phyloP scores from a whole-genome alignment of 2,113 vertebrate species.

The Sitta europaea region DNA sequence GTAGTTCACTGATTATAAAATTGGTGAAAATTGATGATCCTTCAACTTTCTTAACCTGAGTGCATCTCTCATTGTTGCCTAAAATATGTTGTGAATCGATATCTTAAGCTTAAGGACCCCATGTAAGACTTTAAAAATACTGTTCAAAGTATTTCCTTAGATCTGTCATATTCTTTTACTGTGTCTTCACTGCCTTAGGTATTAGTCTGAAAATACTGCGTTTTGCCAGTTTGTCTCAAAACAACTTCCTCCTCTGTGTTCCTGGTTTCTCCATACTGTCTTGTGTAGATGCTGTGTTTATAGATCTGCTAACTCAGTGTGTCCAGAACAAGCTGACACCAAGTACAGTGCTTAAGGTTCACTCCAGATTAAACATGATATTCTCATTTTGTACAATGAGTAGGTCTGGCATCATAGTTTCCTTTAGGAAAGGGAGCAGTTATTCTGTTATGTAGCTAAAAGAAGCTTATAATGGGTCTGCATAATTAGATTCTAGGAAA shows the following conservation, averaged over 20 bases:
- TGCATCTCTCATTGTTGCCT: background rate
- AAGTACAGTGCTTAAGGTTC: background rate
- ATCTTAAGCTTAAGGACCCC: background rate
- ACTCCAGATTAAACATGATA: background rate
- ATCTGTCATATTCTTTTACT: background rate
- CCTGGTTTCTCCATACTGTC: fast-evolving
- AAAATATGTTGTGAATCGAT: background rate
- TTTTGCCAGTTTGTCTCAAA: background rate
- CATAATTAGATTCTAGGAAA: background rate
- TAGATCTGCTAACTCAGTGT: background rate
- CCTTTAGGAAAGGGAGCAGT: background rate
- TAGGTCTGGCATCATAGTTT: background rate
- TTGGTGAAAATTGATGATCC: background rate
- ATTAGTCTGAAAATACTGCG: background rate
- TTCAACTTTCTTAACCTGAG: background rate
- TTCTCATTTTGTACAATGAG: background rate
- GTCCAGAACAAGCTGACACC: background rate
- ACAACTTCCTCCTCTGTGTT: background rate
- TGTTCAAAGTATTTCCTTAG: background rate
- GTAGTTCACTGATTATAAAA: background rate
- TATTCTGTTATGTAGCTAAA: background rate
- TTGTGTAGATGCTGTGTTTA: background rate
- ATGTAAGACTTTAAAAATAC: background rate
- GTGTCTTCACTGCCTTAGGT: background rate
- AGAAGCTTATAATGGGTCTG: background rate